A percentile compares a stretch with the other conserved stretches of the same genome.
Conservation (phyloP, 2,797 vertebrate species). For the Antrozous pallidus region DNA sequence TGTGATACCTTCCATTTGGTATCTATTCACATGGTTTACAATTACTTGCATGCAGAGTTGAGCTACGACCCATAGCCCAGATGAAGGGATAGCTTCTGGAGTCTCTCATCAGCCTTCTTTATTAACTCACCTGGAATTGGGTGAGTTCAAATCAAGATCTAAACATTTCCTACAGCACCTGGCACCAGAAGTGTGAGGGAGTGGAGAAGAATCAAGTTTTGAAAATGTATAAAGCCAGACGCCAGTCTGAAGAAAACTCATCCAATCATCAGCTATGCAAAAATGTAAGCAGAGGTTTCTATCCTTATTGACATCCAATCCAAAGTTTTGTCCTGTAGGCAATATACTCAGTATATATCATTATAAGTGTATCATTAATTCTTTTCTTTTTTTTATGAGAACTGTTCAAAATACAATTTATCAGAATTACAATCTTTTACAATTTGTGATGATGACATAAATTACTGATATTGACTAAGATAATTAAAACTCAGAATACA, state of each 20-base stretch:
- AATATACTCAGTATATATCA: neutral
- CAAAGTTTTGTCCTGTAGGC: constrained; percentile 20
- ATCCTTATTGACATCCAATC: neutral
- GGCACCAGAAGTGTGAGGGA: neutral
- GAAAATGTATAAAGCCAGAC: constrained; percentile 4
- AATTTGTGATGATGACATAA: neutral
- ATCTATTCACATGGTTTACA: neutral
- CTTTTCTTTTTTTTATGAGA: neutral
- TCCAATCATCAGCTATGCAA: neutral
- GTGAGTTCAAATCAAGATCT: constrained; percentile 3
- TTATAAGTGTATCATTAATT: neutral
- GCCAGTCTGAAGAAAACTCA: neutral
- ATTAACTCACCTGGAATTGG: neutral
- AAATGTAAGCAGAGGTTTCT: constrained; percentile 14
- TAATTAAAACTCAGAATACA: neutral
- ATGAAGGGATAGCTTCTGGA: neutral
- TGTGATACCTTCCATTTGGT: neutral
- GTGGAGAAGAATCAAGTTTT: neutral
- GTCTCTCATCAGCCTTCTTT: neutral
- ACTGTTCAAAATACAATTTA: neutral
- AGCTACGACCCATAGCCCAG: neutral
- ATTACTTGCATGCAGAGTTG: neutral
- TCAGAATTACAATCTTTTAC: neutral
- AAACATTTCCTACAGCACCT: neutral
- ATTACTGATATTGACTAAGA: neutral